phyloP scores from a whole-genome alignment of 2,113 vertebrate species.

The Tauraco erythrolophus region DNA sequence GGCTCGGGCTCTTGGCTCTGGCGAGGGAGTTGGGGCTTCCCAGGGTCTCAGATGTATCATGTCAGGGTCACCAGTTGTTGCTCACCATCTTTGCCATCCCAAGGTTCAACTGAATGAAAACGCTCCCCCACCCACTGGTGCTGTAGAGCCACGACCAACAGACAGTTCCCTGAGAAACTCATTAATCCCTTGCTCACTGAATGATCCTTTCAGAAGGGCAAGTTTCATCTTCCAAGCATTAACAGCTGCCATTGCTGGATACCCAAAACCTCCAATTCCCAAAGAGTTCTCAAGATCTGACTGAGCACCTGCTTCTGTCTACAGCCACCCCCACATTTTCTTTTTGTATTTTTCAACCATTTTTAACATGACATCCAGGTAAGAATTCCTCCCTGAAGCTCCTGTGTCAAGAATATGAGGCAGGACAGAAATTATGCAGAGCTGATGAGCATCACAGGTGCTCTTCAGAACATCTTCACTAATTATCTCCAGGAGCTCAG shows the following conservation, averaged over 20 bases:
- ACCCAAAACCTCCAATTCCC: conserved; percentile 96
- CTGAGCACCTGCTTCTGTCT: conserved; percentile 94
- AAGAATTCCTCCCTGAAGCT: conserved; percentile 90
- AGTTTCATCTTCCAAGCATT: conserved; percentile 97
- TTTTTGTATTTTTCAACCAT: conserved; percentile 98
- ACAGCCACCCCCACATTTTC: conserved; percentile 98
- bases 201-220: conserved; percentile 92
- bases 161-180: conserved; percentile 93
- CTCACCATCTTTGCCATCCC: conserved; percentile 96
- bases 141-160: conserved; percentile 92
- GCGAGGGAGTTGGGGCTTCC: too few relatives aligned
- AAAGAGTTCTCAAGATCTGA: conserved; percentile 88
- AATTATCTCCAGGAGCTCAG: conserved; percentile 90
- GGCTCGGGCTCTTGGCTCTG: too few relatives aligned
- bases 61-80: too few relatives aligned
- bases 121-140: conserved; percentile 85
- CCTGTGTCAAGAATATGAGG: conserved; percentile 98
- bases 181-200: conserved; percentile 90
- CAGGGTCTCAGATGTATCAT: too few relatives aligned
- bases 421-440: conserved; percentile 91
- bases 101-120: conserved; percentile 86
- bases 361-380: conserved; percentile 91
- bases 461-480: conserved; percentile 85
- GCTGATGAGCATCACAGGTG: conserved; percentile 91
- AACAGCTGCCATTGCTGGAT: conserved; percentile 96